These are phyloP conservation scores for Phoxinus phoxinus DNA, from an alignment of 2,113 vertebrate genomes.

Conservation along the genomic window DNA sequence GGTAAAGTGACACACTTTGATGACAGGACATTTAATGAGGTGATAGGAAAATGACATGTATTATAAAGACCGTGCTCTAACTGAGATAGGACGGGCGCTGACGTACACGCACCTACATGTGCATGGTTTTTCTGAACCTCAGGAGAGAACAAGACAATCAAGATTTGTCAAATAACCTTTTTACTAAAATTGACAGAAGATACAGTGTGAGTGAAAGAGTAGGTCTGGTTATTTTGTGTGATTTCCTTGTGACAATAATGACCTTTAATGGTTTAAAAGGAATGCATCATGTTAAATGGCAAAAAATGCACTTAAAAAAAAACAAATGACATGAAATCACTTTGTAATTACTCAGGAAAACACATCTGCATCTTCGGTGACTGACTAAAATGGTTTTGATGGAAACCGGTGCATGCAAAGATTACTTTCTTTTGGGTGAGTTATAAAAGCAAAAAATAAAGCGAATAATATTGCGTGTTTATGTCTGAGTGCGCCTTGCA, in stretches of 20 bases:
- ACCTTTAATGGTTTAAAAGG: slow-evolving; percentile 32
- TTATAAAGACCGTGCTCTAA: slow-evolving; percentile 27
- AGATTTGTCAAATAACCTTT: slow-evolving; percentile 5
- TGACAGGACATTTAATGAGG: slow-evolving; percentile 34
- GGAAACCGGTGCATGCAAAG: background rate
- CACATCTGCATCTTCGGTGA: slow-evolving; percentile 6
- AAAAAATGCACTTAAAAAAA: slow-evolving; percentile 18
- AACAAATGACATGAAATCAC: background rate
- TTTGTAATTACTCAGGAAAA: background rate
- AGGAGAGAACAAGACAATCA: slow-evolving; percentile 14
- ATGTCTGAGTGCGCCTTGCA: background rate
- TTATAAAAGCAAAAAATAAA: slow-evolving; percentile 12
- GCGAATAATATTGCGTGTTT: background rate
- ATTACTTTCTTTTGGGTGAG: background rate
- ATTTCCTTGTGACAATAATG: slow-evolving; percentile 16
- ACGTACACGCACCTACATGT: background rate
- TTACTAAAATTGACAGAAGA: slow-evolving; percentile 2
- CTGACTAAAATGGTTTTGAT: slow-evolving; percentile 22
- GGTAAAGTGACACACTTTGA: slow-evolving; percentile 34
- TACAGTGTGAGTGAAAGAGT: background rate
- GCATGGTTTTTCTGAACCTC: background rate
- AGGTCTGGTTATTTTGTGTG: slow-evolving; percentile 8
- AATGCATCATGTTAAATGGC: slow-evolving; percentile 1
- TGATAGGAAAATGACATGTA: slow-evolving; percentile 34
- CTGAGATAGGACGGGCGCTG: background rate